A percentile compares a stretch with the other conserved stretches of the same genome.
These are phyloP conservation scores for Lucinisca nassula DNA, from an alignment of 2,888 invertebrate genomes.

Conservation along the genomic window DNA sequence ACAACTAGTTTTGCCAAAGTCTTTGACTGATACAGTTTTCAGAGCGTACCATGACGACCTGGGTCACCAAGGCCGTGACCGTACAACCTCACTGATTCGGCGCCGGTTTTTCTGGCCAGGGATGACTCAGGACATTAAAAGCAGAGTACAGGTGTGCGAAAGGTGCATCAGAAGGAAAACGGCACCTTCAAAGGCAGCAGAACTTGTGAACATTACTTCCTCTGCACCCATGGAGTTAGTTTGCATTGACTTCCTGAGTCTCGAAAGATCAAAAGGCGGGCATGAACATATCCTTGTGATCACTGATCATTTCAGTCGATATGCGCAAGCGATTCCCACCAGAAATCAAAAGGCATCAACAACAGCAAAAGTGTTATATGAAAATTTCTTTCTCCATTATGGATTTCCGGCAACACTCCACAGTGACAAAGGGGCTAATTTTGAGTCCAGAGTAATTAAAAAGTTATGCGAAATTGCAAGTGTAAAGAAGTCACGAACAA, in stretches of 20 bases:
- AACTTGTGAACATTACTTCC: conserved; percentile 23
- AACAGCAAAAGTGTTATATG: conserved; percentile 30
- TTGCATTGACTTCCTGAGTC: conserved; percentile 30
- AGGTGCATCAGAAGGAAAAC: conserved; percentile 31
- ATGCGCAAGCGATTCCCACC: conserved; percentile 38
- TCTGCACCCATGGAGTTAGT: conserved; percentile 34
- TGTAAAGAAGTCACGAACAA: not conserved
- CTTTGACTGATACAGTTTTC: not conserved
- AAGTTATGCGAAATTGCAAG: conserved; percentile 18
- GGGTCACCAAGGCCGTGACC: not conserved
- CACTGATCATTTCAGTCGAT: conserved; percentile 37
- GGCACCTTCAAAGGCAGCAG: not conserved
- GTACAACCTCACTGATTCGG: not conserved
- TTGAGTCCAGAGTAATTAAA: conserved; percentile 40
- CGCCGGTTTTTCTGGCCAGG: conserved; percentile 39
- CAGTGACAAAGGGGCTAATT: conserved; percentile 28
- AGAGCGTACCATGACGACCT: conserved; percentile 20
- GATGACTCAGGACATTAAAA: conserved; percentile 6
- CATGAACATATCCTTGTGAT: conserved; percentile 19
- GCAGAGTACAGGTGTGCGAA: not conserved
- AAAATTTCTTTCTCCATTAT: too few relatives aligned
- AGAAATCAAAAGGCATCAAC: conserved; percentile 47
- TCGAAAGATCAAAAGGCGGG: not conserved
- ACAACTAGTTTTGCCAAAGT: not conserved
- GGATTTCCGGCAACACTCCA: not conserved